Conservation (phyloP, 2,888 invertebrate species). For the Gryllus longicercus region DNA sequence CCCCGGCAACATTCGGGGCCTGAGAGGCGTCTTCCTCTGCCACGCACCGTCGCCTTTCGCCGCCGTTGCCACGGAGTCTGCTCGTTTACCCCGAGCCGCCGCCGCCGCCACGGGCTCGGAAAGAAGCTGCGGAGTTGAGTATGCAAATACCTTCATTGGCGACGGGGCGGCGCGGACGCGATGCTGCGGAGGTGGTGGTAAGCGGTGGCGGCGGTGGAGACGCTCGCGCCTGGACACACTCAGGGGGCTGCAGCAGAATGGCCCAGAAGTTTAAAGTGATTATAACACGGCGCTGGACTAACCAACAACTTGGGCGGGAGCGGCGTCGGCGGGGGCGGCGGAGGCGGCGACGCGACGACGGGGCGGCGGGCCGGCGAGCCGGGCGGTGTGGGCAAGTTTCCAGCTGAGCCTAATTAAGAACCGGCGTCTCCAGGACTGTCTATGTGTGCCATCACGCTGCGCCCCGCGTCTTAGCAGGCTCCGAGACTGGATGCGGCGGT, state of each 20-base stretch:
- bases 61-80: not conserved
- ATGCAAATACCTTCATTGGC: slow-evolving; percentile 17
- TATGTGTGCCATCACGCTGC: slow-evolving; percentile 3
- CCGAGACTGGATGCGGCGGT: not conserved
- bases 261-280: slow-evolving; percentile 31
- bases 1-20: not conserved
- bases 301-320: slow-evolving; percentile 27
- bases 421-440: slow-evolving; percentile 24
- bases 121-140: slow-evolving; percentile 2
- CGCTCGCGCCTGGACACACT: slow-evolving; percentile 11
- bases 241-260: not conserved
- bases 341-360: not conserved
- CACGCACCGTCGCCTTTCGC: too few relatives aligned
- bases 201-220: not conserved
- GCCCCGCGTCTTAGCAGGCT: slow-evolving; percentile 21
- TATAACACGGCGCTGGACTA: slow-evolving; percentile 26
- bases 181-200: not conserved
- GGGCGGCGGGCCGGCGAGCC: not conserved
- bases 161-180: not conserved
- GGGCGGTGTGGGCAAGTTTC: slow-evolving; percentile 29
- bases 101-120: not conserved
- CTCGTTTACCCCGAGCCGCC: not conserved
- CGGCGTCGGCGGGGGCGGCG: not conserved
- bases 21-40: not conserved
- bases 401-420: slow-evolving; percentile 35